These are phyloP conservation scores for Mellilla xanthometata DNA, from an alignment of 2,888 invertebrate genomes.

Conservation along the genomic window DNA sequence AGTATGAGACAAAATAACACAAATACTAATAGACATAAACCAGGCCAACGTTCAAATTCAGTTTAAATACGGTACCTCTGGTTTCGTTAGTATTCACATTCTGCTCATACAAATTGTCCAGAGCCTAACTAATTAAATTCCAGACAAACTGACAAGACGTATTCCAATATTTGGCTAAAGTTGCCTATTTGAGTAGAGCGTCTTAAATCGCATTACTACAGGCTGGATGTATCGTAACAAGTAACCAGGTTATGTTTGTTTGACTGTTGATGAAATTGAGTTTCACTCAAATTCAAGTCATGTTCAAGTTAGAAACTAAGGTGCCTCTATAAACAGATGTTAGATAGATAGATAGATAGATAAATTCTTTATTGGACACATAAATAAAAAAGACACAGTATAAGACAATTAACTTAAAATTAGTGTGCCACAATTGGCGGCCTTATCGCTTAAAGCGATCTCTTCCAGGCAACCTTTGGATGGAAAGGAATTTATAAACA, in stretches of 20 bases:
- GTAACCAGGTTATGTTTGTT: conserved; percentile 70
- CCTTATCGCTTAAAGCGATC: too few relatives aligned
- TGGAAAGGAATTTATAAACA: too few relatives aligned
- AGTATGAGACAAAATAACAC: too few relatives aligned
- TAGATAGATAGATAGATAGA: conserved; percentile 1
- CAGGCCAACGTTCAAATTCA: conserved; percentile 16
- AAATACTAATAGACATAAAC: background rate
- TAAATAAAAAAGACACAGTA: too few relatives aligned
- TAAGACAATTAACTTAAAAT: too few relatives aligned
- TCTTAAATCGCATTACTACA: conserved; percentile 75
- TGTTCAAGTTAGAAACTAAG: conserved; percentile 40
- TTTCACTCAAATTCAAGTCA: conserved; percentile 75
- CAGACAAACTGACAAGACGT: conserved; percentile 58
- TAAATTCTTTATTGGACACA: too few relatives aligned
- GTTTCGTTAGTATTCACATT: conserved; percentile 53
- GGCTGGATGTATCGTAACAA: conserved; percentile 61
- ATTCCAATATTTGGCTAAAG: conserved; percentile 72
- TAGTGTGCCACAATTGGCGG: too few relatives aligned
- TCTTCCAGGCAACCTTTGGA: too few relatives aligned
- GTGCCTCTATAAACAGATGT: conserved; percentile 3
- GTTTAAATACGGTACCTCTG: conserved; percentile 36
- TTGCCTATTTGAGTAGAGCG: conserved; percentile 67
- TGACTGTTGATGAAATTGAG: conserved; percentile 62
- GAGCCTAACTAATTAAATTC: conserved; percentile 65
- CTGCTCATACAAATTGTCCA: too few relatives aligned